Base-by-base conservation (phyloP, 2,113 vertebrate genomes). In the Pyxicephalus adspersus region DNA sequence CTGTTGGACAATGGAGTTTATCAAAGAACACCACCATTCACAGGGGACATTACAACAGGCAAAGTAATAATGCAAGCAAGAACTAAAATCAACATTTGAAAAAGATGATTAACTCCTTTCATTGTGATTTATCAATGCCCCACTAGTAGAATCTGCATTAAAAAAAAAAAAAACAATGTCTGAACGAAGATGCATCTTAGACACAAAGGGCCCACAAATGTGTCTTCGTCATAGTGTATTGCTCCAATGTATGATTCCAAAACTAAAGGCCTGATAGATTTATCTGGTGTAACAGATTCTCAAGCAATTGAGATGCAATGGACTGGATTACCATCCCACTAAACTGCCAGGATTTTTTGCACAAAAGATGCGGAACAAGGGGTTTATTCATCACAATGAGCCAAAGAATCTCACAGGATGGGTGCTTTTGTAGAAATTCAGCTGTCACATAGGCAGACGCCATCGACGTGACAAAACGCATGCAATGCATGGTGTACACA, bases 301-400 rank as follows among this genome's bases (percentile, higher is more conserved):
- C 19, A 58, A 34, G 63, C 60, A 66, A 77, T 66, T 28, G 61
- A 65, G 63, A 77, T 77, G 76, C 63, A 65, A 55, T 54, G 63
- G 31, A 50, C 63, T 31, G 50, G 61, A 65, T 65, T 65, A 77
- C 61, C 23, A 38, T 18, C 25, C 63, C 22, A 29, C 75, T 55
- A 19, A 75, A 38, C n/a, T 63, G 57, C 72, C 63, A 64, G 63
- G 61, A 77, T 55, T 55, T 64, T 45, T 8, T 8, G 22, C 20
- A 77, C 34, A 64, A 31, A 77, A 65, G 76, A 66, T 54, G 45
- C 76, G 55, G 76, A 52, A 65, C 54, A 75, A 63, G 72, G 5
- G 72, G 31, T 60, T 75, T 77, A 64, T 26, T 54, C 26, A 15
- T 63, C 61, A 77, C 26, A 77, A 77, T 55, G 60, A 34, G 34